phyloP scores from a whole-genome alignment of 2,888 invertebrate genomes.

The Hydrotaea cyrtoneurina region DNA sequence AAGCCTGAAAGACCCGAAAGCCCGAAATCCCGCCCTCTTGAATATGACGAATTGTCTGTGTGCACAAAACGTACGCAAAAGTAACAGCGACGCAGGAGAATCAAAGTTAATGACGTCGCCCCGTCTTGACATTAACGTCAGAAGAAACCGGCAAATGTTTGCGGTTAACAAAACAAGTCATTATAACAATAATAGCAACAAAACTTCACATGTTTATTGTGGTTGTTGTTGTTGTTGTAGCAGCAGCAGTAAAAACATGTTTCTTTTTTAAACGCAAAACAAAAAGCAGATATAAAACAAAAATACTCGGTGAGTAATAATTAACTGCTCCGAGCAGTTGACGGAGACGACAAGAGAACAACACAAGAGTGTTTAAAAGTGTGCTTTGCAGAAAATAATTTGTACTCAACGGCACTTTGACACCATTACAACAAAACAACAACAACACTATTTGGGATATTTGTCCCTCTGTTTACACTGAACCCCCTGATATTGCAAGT shows the following conservation, averaged over 20 bases:
- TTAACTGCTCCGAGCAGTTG: background rate
- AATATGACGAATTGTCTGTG: no score
- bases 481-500: no score
- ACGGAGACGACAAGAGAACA: no score
- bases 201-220: no score
- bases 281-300: background rate
- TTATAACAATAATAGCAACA: constrained; percentile 17
- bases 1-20: background rate
- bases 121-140: constrained; percentile 2
- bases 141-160: constrained; percentile 15
- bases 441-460: no score
- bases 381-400: no score
- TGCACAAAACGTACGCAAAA: no score
- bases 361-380: no score
- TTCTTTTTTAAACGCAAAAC: no score
- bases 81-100: background rate
- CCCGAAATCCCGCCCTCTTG: background rate
- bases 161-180: constrained; percentile 17
- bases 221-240: no score
- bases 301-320: background rate
- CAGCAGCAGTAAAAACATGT: background rate
- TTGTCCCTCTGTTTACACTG: no score
- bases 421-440: constrained; percentile 41
- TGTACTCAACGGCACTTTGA: constrained; percentile 53
- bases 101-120: constrained; percentile 21